Evolutionary conservation across 2,113 vertebrate genomes (phyloP).

Genomic region (Aphelocoma coerulescens): DNA sequence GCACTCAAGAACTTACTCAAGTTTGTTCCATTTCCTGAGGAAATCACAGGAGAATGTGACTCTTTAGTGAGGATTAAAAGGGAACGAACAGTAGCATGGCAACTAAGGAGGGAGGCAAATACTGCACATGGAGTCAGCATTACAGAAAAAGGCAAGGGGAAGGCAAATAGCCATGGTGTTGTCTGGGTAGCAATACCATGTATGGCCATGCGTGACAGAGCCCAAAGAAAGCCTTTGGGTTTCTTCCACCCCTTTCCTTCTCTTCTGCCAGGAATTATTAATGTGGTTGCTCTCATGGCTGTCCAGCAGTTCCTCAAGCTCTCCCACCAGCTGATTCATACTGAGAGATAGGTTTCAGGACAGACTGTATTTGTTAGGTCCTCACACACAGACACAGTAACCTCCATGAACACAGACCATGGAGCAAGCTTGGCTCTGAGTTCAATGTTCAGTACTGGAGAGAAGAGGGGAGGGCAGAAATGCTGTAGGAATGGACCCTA

Average conservation of each 20-base stretch:
- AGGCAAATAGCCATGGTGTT: background rate
- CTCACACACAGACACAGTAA: background rate
- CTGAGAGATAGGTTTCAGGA: background rate
- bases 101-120: slow-evolving; percentile 8
- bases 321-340: background rate
- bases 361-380: background rate
- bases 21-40: slow-evolving; percentile 50
- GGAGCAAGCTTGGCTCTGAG: background rate
- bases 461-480: background rate
- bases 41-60: slow-evolving; percentile 17
- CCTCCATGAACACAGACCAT: rapidly evolving
- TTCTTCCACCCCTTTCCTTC: background rate
- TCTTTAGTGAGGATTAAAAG: background rate
- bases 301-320: background rate
- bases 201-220: background rate
- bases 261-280: background rate
- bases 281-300: background rate
- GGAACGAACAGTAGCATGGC: background rate
- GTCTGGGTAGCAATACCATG: background rate
- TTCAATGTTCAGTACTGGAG: background rate
- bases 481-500: background rate
- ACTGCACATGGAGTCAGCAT: background rate
- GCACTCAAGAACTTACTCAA: background rate
- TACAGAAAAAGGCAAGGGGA: background rate
- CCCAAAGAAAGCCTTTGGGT: background rate